Evolutionary conservation across 2,797 vertebrate genomes (phyloP).

Genomic region (Pseudotriccus pelzelni): DNA sequence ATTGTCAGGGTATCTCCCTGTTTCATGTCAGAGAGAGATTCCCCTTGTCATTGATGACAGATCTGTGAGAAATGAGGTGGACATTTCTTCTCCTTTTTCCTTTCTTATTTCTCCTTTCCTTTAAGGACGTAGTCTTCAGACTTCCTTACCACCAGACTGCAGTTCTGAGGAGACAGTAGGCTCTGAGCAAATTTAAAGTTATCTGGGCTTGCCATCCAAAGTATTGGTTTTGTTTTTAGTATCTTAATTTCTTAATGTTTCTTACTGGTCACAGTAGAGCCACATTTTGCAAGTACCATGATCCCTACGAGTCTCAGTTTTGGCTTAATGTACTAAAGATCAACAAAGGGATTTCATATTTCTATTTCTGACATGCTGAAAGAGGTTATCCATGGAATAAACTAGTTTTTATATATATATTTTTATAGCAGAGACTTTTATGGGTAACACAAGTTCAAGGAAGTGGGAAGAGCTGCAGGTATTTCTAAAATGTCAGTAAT

Average conservation of each 20-base stretch:
- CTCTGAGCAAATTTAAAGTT: neutral
- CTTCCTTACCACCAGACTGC: neutral
- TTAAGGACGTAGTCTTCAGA: neutral
- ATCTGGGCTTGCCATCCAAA: neutral
- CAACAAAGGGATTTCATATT: neutral
- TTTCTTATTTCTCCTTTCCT: neutral
- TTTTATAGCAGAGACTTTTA: neutral
- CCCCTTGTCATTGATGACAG: neutral
- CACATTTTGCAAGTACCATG: neutral
- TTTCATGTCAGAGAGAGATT: neutral
- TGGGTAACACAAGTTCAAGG: neutral
- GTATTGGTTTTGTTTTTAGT: neutral
- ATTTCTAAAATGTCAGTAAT: slow-evolving; percentile 14
- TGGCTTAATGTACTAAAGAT: neutral
- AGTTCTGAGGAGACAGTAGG: neutral
- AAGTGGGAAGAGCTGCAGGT: neutral
- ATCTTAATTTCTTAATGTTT: neutral
- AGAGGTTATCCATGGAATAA: neutral
- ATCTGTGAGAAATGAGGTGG: neutral
- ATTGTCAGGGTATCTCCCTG: neutral
- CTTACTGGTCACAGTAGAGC: neutral
- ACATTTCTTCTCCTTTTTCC: neutral
- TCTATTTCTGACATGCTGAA: neutral
- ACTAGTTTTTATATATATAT: neutral
- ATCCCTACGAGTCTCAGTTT: neutral